These are phyloP conservation scores for Augiades crinisus DNA, from an alignment of 2,888 invertebrate genomes.

Conservation along the genomic window DNA sequence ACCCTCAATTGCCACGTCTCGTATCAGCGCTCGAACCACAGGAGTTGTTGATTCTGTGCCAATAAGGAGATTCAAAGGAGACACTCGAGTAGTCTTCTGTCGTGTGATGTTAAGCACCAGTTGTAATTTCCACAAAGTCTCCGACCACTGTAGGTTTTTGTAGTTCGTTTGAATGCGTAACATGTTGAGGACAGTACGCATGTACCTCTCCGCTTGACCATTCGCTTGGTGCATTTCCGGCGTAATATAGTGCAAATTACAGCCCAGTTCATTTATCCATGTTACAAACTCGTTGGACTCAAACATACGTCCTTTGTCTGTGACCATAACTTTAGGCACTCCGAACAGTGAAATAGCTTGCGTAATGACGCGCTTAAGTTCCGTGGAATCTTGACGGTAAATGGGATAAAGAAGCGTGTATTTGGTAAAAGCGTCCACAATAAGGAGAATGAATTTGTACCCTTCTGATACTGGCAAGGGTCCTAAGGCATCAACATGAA, in stretches of 20 bases:
- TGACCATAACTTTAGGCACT: not conserved
- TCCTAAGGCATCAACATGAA: slow-evolving; percentile 20
- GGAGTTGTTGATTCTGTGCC: slow-evolving; percentile 25
- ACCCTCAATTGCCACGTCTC: slow-evolving; percentile 17
- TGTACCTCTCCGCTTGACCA: slow-evolving; percentile 28
- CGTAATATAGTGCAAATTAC: slow-evolving; percentile 25
- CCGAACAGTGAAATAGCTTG: not conserved
- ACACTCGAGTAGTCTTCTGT: too few relatives aligned
- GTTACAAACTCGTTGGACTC: not conserved
- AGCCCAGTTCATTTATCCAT: slow-evolving; percentile 8
- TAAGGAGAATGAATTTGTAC: not conserved
- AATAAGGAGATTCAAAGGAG: slow-evolving; percentile 23
- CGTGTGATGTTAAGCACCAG: slow-evolving; percentile 23
- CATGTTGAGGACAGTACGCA: slow-evolving; percentile 26
- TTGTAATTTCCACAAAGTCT: slow-evolving; percentile 18
- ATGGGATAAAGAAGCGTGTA: slow-evolving; percentile 22
- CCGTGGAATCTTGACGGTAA: slow-evolving; percentile 8
- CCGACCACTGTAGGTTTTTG: slow-evolving; percentile 15
- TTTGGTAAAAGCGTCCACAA: slow-evolving; percentile 24
- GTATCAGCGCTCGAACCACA: slow-evolving; percentile 21
- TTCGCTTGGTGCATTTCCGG: slow-evolving; percentile 30
- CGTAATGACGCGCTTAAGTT: too few relatives aligned
- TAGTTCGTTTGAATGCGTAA: slow-evolving; percentile 22
- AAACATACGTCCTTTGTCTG: not conserved
- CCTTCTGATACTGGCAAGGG: slow-evolving; percentile 20